Evolutionary conservation across 1,140 invertebrate genomes (phyloP).

Genomic region (Diorhabda carinulata): DNA sequence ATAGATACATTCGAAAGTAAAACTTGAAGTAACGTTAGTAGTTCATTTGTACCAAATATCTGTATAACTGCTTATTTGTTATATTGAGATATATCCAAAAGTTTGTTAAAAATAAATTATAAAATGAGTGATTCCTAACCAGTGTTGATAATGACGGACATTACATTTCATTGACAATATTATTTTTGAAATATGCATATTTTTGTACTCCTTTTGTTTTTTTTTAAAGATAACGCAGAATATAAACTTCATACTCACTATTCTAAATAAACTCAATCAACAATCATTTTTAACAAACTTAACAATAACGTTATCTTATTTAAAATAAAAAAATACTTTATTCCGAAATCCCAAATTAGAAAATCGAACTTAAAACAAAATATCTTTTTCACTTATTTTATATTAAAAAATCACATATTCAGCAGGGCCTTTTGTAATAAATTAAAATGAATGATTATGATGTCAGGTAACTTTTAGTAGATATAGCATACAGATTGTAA

Average conservation of each 20-base stretch:
- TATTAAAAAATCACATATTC: too few species aligned
- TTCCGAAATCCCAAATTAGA: neutral
- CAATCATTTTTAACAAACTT: constrained; percentile 11
- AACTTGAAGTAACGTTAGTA: too few species aligned
- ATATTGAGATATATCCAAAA: too few species aligned
- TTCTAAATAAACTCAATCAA: constrained; percentile 11
- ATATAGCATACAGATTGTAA: too few species aligned
- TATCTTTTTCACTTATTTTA: too few species aligned
- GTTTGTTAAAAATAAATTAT: neutral
- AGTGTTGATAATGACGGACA: neutral
- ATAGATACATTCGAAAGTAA: too few species aligned
- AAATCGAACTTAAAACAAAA: too few species aligned
- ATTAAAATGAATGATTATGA: too few species aligned
- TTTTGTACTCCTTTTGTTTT: constrained; percentile 7
- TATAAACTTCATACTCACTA: constrained; percentile 9
- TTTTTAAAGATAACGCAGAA: constrained; percentile 13
- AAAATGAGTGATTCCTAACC: neutral
- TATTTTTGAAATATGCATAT: constrained; percentile 10
- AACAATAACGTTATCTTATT: constrained; percentile 5
- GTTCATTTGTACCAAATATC: too few species aligned
- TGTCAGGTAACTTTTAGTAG: too few species aligned
- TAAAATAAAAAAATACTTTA: constrained; percentile 7
- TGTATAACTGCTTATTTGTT: too few species aligned
- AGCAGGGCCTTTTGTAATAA: too few species aligned
- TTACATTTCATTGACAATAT: neutral